A percentile compares a stretch with the other conserved stretches of the same genome.
Conservation (phyloP, 2,888 invertebrate genomes). For the Tuta absoluta region DNA sequence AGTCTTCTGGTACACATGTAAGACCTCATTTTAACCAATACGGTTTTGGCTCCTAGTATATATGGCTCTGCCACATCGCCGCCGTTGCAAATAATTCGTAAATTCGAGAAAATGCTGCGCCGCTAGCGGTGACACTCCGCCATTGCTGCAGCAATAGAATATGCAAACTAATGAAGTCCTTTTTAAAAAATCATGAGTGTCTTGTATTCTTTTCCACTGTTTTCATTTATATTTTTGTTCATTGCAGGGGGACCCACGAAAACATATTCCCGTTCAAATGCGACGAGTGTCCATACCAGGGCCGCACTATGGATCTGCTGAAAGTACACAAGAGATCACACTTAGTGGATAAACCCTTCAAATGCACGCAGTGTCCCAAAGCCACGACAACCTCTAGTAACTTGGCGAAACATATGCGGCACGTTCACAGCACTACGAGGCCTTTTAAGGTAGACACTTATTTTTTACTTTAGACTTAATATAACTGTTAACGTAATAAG, state of each 20-base stretch:
- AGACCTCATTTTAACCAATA: constrained; percentile 35
- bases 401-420: constrained; percentile 69
- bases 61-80: no score
- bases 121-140: no score
- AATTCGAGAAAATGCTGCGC: no score
- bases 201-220: no score
- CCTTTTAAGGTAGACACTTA: constrained; percentile 60
- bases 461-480: no score
- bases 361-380: constrained; percentile 68
- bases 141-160: no score
- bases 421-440: constrained; percentile 67
- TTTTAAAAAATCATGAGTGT: no score
- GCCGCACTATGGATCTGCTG: constrained; percentile 67
- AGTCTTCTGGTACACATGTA: constrained; percentile 69
- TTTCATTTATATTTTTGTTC: no score
- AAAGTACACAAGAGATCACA: constrained; percentile 71
- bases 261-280: constrained; percentile 72
- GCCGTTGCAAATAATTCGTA: no score
- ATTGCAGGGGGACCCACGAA: constrained; percentile 59
- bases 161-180: no score
- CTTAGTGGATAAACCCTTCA: constrained; percentile 66
- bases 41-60: no score
- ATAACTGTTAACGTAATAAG: no score
- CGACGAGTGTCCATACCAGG: constrained; percentile 68
- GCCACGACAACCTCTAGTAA: constrained; percentile 70